These are phyloP conservation scores for Tenualosa ilisha DNA, from an alignment of 2,797 vertebrate genomes.

Conservation along the genomic window DNA sequence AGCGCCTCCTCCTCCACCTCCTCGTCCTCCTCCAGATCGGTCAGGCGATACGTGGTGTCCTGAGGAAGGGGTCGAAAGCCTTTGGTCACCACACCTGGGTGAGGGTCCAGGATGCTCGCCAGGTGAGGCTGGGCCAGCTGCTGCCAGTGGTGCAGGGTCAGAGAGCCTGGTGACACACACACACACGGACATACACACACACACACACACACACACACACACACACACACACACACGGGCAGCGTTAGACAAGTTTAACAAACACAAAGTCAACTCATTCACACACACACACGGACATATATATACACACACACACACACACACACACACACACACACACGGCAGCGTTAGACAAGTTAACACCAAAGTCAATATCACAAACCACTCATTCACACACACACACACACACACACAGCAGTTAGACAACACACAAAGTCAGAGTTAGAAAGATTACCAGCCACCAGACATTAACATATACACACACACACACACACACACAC, in stretches of 20 bases:
- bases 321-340: not conserved
- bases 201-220: not conserved
- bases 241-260: not conserved
- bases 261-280: not conserved
- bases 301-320: not conserved
- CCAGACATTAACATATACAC: too few species aligned
- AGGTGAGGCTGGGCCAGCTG: constrained; percentile 96
- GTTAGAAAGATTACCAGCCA: too few species aligned
- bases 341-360: too few species aligned
- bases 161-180: constrained; percentile 78
- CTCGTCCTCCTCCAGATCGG: constrained; percentile 93
- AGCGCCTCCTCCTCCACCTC: constrained; percentile 60
- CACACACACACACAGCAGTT: too few species aligned
- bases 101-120: constrained; percentile 92
- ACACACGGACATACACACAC: not conserved
- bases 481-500: not conserved
- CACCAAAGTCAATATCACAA: too few species aligned
- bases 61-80: constrained; percentile 85
- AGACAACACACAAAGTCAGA: too few species aligned
- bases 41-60: constrained; percentile 80
- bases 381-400: too few species aligned
- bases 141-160: constrained; percentile 98
- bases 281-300: not conserved
- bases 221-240: not conserved
- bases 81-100: constrained; percentile 95